Percentiles rank a stretch among this genome's conserved stretches.
Conservation (phyloP, 2,888 invertebrate species). For the Caenorhabditis macrosperma region DNA sequence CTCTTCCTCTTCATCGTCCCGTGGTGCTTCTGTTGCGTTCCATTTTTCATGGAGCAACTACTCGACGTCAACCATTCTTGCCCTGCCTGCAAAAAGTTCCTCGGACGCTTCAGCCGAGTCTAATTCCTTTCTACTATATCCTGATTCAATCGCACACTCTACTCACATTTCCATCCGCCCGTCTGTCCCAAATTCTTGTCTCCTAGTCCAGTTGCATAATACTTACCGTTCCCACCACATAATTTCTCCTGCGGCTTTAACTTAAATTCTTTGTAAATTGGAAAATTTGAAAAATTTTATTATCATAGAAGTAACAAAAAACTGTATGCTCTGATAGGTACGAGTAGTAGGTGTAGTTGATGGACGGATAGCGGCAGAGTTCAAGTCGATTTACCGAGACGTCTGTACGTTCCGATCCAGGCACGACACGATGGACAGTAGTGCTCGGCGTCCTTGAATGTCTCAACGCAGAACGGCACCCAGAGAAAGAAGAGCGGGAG, state of each 20-base stretch:
- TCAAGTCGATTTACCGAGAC: constrained; percentile 78
- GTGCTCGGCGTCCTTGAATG: constrained; percentile 79
- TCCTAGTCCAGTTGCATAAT: background rate
- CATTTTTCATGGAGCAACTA: constrained; percentile 76
- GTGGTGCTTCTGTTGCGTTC: constrained; percentile 74
- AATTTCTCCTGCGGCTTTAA: background rate
- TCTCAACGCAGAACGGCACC: constrained; percentile 77
- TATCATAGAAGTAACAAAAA: constrained; percentile 1
- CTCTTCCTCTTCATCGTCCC: constrained; percentile 77
- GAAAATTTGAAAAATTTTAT: constrained; percentile 3
- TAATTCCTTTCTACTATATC: background rate
- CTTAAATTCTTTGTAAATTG: background rate
- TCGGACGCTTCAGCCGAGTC: constrained; percentile 72
- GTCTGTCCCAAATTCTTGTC: constrained; percentile 5
- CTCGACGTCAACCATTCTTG: constrained; percentile 78
- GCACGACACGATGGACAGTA: constrained; percentile 76
- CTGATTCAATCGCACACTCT: no score
- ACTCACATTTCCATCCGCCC: constrained; percentile 5
- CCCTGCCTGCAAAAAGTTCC: constrained; percentile 75
- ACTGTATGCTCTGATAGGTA: constrained; percentile 1
- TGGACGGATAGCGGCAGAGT: background rate
- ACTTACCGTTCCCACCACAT: background rate
- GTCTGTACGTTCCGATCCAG: constrained; percentile 77
- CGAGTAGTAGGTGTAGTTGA: constrained; percentile 10
- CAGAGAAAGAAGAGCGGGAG: constrained; percentile 79